Evolutionary conservation across 2,888 invertebrate genomes (phyloP), one percentile per base, ranked within the genome.

Genomic region (Iselma pallidipennis): DNA sequence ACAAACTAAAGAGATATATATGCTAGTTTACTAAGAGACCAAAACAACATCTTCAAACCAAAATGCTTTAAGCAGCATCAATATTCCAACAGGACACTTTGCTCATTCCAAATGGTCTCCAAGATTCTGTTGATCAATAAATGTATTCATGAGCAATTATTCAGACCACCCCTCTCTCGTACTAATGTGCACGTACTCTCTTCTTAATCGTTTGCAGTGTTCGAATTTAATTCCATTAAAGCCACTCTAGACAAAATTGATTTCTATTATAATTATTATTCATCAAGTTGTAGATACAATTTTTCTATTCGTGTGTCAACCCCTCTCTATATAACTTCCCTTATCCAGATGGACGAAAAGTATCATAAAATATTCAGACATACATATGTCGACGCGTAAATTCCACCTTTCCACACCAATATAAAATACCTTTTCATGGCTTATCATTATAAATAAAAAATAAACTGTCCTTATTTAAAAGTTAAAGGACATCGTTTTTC

Each of bases 401-500:
- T 63, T 65, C 54, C 50, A 50, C 57, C 67, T 61, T 55, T 45
- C 37, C 49, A 48, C 60, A 52, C 57, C 55, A 3, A 59, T 63
- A 65, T 65, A 61, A 65, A 66, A 66, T 64, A 62, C 62, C 64
- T 64, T 61, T 61, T 68, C 65, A 66, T 57, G 52, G 64, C 68
- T 68, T 66, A 64, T 64, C 55, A 62, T 29, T 25, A 26, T 68
- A 59, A 68, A 68, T 68, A 66, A 68, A 67, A 64, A 66, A 68
- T 68, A 62, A 68, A 66, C 28, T 55, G 33, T 49, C 61, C 65
- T 60, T 66, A 65, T 68, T 65, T 61, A 65, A 66, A 66, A 68
- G 65, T 66, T 65, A 66, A 64, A 58, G 61, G 49, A 65, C 57
- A 45, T 59, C 45, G 10, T 9, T 37, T 16, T n/a, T n/a, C n/a